Base-by-base conservation (phyloP, 2,888 invertebrate genomes). In the Gortyna flavago region DNA sequence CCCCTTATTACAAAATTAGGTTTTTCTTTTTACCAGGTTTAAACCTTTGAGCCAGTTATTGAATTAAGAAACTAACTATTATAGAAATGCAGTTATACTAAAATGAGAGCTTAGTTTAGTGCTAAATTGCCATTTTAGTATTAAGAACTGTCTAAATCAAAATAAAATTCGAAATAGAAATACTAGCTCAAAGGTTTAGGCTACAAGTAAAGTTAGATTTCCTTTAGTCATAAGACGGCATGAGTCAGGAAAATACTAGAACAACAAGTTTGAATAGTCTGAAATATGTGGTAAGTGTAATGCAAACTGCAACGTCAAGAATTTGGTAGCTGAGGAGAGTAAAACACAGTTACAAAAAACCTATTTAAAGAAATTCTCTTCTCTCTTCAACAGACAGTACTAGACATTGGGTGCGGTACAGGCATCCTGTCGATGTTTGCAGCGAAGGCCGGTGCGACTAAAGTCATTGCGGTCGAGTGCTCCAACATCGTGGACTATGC, bases 361-460 rank as follows among this genome's bases (percentile, higher is more conserved):
- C 13, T 7, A 13, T 38, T 18, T 21, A 48, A 74, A n/a, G 0
- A 29, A 54, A 66, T 35, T 18, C 59, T 35, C 59, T 64, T 1
- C 25, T 78, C 75, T 75, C 66, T 32, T 68, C 80, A 93, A 64
- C 93, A 97, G 97, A 97, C 91, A 38, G 99, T 99, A 21, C 97
- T 99, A 88, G 99, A 99, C 94, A 99, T 99, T 87, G 99, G 99
- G 18, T 99, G 99, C 93, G 99, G 99, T 18, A 99, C 99, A 0
- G 99, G 99, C 64, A 99, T 99, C 91, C 97, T 99, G 72, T 99
- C 99, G 54, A 99, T 99, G 99, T 99, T 99, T 96, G 99, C 99
- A 48, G 99, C 99, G 0, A 99, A 99, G 95, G 99, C 99, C 7
- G 99, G 99, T 18, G 99, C 99, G 0, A 97, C 98, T 8, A 98